Conservation (phyloP, 2,113 vertebrate species). For the Caranx melampygus region DNA sequence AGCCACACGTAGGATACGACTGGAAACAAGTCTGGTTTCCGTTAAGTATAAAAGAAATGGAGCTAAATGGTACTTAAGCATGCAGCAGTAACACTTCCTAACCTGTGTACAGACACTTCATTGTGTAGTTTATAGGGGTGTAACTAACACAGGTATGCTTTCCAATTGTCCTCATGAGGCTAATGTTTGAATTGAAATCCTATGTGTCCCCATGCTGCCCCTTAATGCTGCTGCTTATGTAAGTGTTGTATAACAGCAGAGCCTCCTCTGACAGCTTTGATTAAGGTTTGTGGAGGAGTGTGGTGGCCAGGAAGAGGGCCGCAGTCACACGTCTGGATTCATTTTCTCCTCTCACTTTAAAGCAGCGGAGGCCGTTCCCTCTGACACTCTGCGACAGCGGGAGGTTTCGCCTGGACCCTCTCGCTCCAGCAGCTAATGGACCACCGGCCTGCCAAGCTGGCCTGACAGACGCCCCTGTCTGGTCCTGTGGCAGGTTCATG, state of each 20-base stretch:
- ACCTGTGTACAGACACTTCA: not conserved
- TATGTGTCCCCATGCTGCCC: not conserved
- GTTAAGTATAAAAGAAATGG: not conserved
- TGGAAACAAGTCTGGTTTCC: not conserved
- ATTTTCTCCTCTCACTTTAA: constrained; percentile 13
- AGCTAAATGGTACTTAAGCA: not conserved
- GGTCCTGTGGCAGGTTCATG: constrained; percentile 18
- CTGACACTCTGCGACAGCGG: not conserved
- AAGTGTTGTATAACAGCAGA: constrained; percentile 51
- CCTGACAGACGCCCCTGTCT: constrained; percentile 27
- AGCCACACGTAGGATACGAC: not conserved
- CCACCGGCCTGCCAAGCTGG: constrained; percentile 2
- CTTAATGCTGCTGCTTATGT: constrained; percentile 21
- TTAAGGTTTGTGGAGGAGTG: constrained; percentile 25
- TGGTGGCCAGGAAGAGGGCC: not conserved
- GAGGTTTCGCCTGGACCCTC: constrained; percentile 18
- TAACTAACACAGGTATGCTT: not conserved
- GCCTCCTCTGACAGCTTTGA: constrained; percentile 35
- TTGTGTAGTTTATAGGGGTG: not conserved
- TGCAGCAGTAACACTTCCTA: too few relatives aligned
- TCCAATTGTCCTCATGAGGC: constrained; percentile 2
- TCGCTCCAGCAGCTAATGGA: not conserved
- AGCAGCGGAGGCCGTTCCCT: constrained; percentile 27
- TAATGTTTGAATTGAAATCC: not conserved
- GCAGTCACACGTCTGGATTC: constrained; percentile 29